phyloP scores from a whole-genome alignment of 2,113 vertebrate genomes.

The Globicephala melas region DNA sequence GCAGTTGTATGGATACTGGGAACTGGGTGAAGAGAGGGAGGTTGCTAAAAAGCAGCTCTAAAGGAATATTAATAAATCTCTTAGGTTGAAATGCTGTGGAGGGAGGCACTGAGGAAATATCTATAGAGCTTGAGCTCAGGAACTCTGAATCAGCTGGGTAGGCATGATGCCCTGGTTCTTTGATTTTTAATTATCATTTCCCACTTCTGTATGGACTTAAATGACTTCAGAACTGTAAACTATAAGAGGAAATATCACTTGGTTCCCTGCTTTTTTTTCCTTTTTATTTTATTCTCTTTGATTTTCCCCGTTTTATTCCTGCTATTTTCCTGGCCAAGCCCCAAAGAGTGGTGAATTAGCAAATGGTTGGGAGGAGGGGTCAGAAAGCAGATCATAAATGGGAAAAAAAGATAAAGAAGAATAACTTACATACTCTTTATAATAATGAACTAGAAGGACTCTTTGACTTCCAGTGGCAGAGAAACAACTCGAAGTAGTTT shows the following conservation, averaged over 20 bases:
- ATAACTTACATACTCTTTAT: neutral
- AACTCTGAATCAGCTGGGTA: neutral
- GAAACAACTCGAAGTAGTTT: neutral
- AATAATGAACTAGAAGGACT: neutral
- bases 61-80: neutral
- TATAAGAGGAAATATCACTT: neutral
- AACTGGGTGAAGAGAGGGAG: neutral
- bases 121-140: neutral
- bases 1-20: neutral
- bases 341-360: neutral
- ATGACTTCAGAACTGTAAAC: conserved; percentile 33
- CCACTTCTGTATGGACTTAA: conserved; percentile 4
- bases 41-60: neutral
- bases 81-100: neutral
- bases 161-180: conserved; percentile 8
- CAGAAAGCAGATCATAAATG: neutral
- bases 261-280: neutral
- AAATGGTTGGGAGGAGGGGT: neutral
- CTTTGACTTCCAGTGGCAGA: neutral
- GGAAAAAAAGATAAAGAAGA: neutral
- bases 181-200: conserved; percentile 42
- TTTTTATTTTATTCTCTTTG: neutral
- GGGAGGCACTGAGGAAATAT: neutral
- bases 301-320: neutral
- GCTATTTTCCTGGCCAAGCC: neutral